Evolutionary conservation across 2,113 vertebrate species (phyloP).

Genomic region (Proteles cristata): DNA sequence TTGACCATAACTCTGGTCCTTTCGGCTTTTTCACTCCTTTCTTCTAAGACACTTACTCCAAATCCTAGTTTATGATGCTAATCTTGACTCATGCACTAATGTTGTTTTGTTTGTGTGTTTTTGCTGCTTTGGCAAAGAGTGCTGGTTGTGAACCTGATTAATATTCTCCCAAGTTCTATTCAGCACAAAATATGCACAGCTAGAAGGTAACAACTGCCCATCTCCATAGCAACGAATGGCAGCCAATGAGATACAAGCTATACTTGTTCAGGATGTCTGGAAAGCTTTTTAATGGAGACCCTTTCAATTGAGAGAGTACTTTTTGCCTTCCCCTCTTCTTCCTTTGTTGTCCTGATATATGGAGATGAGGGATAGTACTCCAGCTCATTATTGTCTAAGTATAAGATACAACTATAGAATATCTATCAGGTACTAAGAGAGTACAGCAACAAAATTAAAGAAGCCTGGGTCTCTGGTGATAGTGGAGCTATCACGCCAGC

Average conservation of each 20-base stretch:
- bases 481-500: background rate
- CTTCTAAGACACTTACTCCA: background rate
- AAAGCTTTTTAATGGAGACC: background rate
- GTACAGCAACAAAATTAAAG: background rate
- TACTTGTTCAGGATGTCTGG: background rate
- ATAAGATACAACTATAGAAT: background rate
- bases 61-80: background rate
- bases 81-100: background rate
- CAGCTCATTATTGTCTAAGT: background rate
- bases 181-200: background rate
- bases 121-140: background rate
- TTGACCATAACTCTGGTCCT: background rate
- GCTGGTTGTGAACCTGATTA: background rate
- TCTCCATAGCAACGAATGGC: background rate
- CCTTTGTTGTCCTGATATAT: background rate
- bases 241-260: background rate
- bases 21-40: background rate
- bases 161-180: background rate
- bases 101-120: background rate
- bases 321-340: background rate
- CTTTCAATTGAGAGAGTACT: background rate
- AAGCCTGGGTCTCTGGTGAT: background rate
- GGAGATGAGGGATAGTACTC: background rate
- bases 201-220: background rate
- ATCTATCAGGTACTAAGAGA: background rate